Evolutionary conservation across 2,113 vertebrate genomes (phyloP).

Genomic region (Syngnathus floridae): DNA sequence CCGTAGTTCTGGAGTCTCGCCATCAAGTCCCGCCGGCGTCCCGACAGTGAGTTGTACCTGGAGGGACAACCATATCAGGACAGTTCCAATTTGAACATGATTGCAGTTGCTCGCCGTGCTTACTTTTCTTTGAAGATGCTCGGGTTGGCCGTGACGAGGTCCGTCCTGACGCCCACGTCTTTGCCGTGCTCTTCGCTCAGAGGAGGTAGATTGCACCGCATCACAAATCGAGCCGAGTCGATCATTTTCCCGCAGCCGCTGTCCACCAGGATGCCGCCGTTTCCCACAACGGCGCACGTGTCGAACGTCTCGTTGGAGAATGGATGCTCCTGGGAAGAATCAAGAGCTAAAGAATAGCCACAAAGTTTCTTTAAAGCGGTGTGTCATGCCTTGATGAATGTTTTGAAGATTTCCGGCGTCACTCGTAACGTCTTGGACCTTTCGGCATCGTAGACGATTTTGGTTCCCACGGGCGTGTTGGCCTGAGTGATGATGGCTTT

Average conservation of each 20-base stretch:
- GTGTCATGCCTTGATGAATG: constrained; percentile 60
- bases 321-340: constrained; percentile 46
- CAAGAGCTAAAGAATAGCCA: background rate
- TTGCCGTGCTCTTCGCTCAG: constrained; percentile 65
- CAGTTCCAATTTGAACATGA: background rate
- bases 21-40: constrained; percentile 75
- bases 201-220: constrained; percentile 90
- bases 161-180: constrained; percentile 87
- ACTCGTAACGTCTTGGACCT: constrained; percentile 55
- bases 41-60: constrained; percentile 80
- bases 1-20: constrained; percentile 75
- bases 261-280: constrained; percentile 68
- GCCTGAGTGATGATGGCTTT: constrained; percentile 64
- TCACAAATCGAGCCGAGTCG: constrained; percentile 65
- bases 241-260: constrained; percentile 70
- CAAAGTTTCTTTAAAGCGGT: background rate
- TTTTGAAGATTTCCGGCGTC: constrained; percentile 54
- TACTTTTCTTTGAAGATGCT: constrained; percentile 85
- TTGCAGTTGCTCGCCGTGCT: constrained; percentile 43
- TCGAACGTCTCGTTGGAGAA: constrained; percentile 55
- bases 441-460: constrained; percentile 66
- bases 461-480: constrained; percentile 66
- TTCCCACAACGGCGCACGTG: constrained; percentile 71
- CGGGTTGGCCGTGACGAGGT: constrained; percentile 89
- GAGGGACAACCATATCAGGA: background rate